Evolutionary conservation across 2,888 invertebrate species (phyloP).

Genomic region (Scelioninae gen. 1): DNA sequence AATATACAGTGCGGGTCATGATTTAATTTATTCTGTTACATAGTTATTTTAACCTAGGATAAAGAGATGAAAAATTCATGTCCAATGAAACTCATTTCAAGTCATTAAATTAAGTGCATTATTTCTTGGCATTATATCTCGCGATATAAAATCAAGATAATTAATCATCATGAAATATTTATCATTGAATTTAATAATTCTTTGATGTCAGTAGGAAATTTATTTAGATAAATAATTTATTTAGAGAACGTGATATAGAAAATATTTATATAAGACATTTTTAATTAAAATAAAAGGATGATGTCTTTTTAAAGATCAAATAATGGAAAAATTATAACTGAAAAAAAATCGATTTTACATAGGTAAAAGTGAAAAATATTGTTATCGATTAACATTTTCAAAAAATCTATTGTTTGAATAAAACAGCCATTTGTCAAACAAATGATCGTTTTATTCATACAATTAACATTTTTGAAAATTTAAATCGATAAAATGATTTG

Average conservation of each 20-base stretch:
- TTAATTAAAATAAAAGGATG: no score
- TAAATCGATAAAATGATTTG: no score
- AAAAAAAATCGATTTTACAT: no score
- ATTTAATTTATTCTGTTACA: conserved; percentile 34
- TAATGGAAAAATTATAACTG: no score
- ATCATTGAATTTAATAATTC: conserved; percentile 7
- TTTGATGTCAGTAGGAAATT: background rate
- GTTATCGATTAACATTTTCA: no score
- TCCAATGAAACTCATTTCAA: conserved; percentile 24
- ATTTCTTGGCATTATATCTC: background rate
- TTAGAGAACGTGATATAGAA: background rate
- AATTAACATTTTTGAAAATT: no score
- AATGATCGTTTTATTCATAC: no score
- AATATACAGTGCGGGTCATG: conserved; percentile 9
- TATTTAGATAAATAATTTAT: background rate
- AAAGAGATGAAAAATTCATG: conserved; percentile 34
- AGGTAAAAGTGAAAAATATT: no score
- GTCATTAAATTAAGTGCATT: conserved; percentile 23
- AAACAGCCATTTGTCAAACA: no score
- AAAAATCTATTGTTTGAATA: no score
- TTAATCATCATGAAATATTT: conserved; percentile 20
- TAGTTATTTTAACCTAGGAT: conserved; percentile 28
- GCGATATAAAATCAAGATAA: conserved; percentile 3
- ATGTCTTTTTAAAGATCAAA: no score
- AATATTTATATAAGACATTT: no score